Evolutionary conservation across 1,140 invertebrate species (phyloP).

Genomic region (Tachypleus tridentatus): DNA sequence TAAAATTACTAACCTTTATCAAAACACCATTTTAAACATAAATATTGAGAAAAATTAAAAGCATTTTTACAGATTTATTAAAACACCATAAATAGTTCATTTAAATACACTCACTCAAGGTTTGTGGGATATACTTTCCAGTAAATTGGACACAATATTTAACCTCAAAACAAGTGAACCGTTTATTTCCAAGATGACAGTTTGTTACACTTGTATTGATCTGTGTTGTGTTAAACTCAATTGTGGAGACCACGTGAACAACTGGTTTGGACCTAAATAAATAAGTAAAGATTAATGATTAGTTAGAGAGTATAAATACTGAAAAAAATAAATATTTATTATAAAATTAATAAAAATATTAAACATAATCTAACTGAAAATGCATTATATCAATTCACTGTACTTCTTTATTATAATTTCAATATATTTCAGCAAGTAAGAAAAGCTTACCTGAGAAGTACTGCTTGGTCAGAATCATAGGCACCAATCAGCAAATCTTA

Average conservation of each 20-base stretch:
- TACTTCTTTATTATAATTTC: too few species aligned
- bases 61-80: too few species aligned
- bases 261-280: background rate
- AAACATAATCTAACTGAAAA: too few species aligned
- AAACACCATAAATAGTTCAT: background rate
- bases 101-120: background rate
- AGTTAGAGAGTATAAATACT: too few species aligned
- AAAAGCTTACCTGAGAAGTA: background rate
- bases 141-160: background rate
- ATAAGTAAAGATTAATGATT: too few species aligned
- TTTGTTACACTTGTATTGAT: background rate
- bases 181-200: background rate
- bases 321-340: too few species aligned
- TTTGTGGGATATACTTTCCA: constrained; percentile 1
- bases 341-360: too few species aligned
- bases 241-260: background rate
- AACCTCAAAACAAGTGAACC: background rate
- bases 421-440: too few species aligned
- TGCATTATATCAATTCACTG: too few species aligned
- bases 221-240: background rate
- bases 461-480: background rate
- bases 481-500: constrained; percentile 1
- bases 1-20: too few species aligned
- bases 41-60: too few species aligned
- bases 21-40: too few species aligned